A percentile compares a stretch with the other conserved stretches of the same genome.
Evolutionary conservation across 2,888 invertebrate genomes (phyloP).

Genomic region (Xylota segnis): DNA sequence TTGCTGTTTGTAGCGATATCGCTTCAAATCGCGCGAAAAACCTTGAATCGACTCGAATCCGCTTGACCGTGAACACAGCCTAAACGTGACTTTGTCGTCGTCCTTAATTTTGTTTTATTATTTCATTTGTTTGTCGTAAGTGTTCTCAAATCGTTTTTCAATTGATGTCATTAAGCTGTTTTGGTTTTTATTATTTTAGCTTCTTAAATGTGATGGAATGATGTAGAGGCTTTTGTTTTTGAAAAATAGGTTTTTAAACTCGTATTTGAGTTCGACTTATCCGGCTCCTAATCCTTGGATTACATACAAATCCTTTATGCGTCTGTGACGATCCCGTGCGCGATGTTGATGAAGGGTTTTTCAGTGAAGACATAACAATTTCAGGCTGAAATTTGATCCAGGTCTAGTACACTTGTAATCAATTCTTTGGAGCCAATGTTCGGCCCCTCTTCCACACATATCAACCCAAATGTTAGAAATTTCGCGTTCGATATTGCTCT

Average conservation of each 20-base stretch:
- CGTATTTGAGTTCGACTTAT: neutral
- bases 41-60: too few species aligned
- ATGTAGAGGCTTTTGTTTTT: neutral
- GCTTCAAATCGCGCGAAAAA: too few species aligned
- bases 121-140: conserved; percentile 19
- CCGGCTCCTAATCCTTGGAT: conserved; percentile 15
- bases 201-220: conserved; percentile 38
- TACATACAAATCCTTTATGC: conserved; percentile 7
- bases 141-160: conserved; percentile 39
- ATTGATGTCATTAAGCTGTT: conserved; percentile 22
- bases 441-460: too few species aligned
- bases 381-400: too few species aligned
- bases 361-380: too few species aligned
- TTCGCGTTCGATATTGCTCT: too few species aligned
- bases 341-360: neutral
- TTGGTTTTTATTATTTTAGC: conserved; percentile 26
- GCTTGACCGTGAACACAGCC: too few species aligned
- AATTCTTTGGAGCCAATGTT: too few species aligned
- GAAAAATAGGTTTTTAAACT: neutral
- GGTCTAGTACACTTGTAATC: too few species aligned
- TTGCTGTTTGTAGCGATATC: too few species aligned
- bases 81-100: conserved; percentile 26
- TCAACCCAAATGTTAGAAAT: too few species aligned
- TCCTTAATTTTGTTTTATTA: conserved; percentile 11
- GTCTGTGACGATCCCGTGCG: neutral